Percentiles rank a stretch among this genome's conserved stretches.
Conservation (phyloP, 2,888 invertebrate genomes). For the Stratiomys singularior region DNA sequence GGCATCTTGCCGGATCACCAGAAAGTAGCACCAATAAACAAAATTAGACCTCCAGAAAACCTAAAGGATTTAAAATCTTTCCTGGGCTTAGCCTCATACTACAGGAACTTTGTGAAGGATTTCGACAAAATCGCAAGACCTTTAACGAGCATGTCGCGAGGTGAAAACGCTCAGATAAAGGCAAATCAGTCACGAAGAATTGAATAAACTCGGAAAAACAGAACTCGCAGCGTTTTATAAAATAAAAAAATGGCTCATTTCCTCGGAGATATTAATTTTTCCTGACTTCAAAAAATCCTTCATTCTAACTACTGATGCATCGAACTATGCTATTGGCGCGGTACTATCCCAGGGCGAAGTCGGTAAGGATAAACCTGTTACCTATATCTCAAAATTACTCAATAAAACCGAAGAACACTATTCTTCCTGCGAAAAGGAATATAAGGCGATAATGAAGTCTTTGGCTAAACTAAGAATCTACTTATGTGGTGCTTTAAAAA, state of each 20-base stretch:
- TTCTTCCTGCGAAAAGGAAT: slow-evolving; percentile 12
- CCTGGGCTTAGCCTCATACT: slow-evolving; percentile 40
- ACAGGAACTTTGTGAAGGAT: slow-evolving; percentile 11
- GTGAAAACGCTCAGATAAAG: slow-evolving; percentile 24
- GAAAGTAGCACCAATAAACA: slow-evolving; percentile 29
- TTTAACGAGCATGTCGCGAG: slow-evolving; percentile 28
- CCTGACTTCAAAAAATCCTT: not conserved
- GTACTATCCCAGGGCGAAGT: not conserved
- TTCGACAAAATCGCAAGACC: slow-evolving; percentile 36
- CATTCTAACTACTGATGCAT: no score
- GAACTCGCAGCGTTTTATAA: no score
- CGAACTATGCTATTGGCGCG: no score
- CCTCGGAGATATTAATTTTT: not conserved
- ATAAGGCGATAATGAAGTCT: no score
- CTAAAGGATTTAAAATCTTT: slow-evolving; percentile 43
- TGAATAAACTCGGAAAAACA: no score
- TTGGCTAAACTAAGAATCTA: slow-evolving; percentile 37
- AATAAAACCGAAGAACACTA: no score
- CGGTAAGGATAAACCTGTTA: no score
- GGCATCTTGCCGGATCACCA: slow-evolving; percentile 36
- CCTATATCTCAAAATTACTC: no score
- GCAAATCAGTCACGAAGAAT: slow-evolving; percentile 1
- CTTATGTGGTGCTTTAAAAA: slow-evolving; percentile 18
- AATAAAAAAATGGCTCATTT: no score
- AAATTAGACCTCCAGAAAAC: slow-evolving; percentile 33